Base-by-base conservation (phyloP, 1,140 invertebrate species). In the Drosophila lowei region DNA sequence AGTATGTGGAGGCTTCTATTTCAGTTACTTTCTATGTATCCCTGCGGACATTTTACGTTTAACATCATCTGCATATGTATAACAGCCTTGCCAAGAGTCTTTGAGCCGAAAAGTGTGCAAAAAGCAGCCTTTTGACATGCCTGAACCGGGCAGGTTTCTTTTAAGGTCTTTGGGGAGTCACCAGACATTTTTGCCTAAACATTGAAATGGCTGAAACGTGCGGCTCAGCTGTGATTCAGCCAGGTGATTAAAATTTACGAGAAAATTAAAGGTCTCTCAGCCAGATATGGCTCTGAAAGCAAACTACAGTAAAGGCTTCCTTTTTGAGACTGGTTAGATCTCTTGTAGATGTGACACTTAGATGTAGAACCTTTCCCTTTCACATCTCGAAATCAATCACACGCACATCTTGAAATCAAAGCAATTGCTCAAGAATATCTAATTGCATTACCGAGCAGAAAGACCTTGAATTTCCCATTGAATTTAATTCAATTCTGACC, bases 51-150 rank as follows among this genome's bases (percentile, higher is more conserved):
- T 58, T 85, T 84, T 68, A 76, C 54, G 66, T 54, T 54, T 61
- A 76, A 72, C 77, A 86, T 76, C 80, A 79, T 79, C 79, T 77
- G 73, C 68, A 77, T 77, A 62, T 49, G 16, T 1, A 23, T 38
- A 55, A 72, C 74, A 59, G 52, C 46, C 28, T 28, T 43, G 30
- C 28, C 18, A 53, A 34, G 23, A 38, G 18, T 38, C 18, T 18
- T 58, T 60, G 34, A 41, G 47, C 46, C 30, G 49, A 46, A 57
- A 71, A 77, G 18, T 18, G 47, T 42, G 38, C 54, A 46, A 46
- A 55, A 73, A 42, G n/a, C 23, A 48, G 66, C 53, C 34, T 60
- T 73, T 73, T 73, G 48, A 73, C 68, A 72, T 46, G 71, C 23
- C 71, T 7, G 42, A 30, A 49, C 8, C 56, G 57, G 15, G 25